Evolutionary conservation across 2,888 invertebrate genomes (phyloP), one percentile per base, ranked within the genome.

Genomic region (Melanchra persicariae): DNA sequence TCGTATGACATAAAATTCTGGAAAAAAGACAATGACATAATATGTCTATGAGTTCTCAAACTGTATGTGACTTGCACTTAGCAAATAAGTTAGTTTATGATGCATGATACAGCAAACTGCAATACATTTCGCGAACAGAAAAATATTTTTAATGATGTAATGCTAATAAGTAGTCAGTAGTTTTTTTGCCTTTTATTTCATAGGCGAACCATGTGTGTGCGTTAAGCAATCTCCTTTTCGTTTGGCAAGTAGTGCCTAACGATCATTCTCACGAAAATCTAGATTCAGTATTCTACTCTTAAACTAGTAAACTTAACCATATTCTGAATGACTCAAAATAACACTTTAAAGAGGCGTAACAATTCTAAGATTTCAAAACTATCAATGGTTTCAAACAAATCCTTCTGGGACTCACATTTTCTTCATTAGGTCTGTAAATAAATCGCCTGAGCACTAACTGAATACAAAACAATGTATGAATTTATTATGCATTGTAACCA

Each of bases 401-500:
- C 12, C 15, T 40, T 12, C 4, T 7, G 40, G 12, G 12, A 40
- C 40, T 40, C 7, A 40, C 15, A 37, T 37, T 10, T 37, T 8
- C 34, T 37, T 37, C 34, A 8, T 37, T 37, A 37, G 2, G 34
- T n/a, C n/a, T n/a, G n/a, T n/a, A n/a, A n/a, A n/a, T n/a, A n/a
- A n/a, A n/a, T n/a, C n/a, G 4, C 40, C 1, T 59, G 10, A 15
- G 89, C 88, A 87, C 84, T 72, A 22, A 22, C 49, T 54, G 24
- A 8, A 4, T 40, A 37, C n/a, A 0, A 69, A 63, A 55, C 70
- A 73, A n/a, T 76, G 61, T 54, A 77, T 67, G 15, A 12, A 58
- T 26, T 9, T 17, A 73, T 66, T n/a, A 57, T 66, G 69, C 58
- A 72, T 69, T 71, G 19, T 70, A 51, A 5, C 7, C 4, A 10